phyloP scores from a whole-genome alignment of 2,113 vertebrate species.

The Dipodomys stephensi region DNA sequence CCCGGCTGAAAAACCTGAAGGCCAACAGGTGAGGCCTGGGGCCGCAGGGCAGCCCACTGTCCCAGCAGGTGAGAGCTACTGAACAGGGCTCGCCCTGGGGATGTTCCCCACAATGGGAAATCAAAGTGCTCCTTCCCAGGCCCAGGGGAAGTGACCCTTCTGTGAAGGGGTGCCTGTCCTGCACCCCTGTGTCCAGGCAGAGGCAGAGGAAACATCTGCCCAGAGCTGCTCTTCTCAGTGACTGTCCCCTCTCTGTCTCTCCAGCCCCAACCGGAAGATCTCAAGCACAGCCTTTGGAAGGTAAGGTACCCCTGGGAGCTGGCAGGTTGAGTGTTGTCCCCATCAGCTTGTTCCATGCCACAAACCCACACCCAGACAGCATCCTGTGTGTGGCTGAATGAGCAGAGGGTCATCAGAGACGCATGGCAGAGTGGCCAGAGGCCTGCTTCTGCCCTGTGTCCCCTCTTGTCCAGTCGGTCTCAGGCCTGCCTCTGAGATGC shows the following conservation, averaged over 20 bases:
- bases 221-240: not conserved
- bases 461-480: not conserved
- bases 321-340: not conserved
- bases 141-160: not conserved
- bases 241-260: not conserved
- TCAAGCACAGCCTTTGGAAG: constrained; percentile 98
- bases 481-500: not conserved
- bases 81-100: not conserved
- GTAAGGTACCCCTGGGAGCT: constrained; percentile 84
- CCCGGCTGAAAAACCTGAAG: constrained; percentile 96
- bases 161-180: too few relatives aligned
- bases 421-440: not conserved
- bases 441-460: not conserved
- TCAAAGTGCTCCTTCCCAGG: not conserved
- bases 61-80: not conserved
- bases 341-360: not conserved
- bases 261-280: constrained; percentile 97
- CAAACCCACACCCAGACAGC: not conserved
- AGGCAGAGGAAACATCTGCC: not conserved
- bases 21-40: constrained; percentile 91
- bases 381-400: not conserved
- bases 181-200: too few relatives aligned
- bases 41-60: too few relatives aligned
- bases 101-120: not conserved
- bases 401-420: not conserved